Evolutionary conservation across 2,797 vertebrate genomes (phyloP).

Genomic region (Liasis olivaceus): DNA sequence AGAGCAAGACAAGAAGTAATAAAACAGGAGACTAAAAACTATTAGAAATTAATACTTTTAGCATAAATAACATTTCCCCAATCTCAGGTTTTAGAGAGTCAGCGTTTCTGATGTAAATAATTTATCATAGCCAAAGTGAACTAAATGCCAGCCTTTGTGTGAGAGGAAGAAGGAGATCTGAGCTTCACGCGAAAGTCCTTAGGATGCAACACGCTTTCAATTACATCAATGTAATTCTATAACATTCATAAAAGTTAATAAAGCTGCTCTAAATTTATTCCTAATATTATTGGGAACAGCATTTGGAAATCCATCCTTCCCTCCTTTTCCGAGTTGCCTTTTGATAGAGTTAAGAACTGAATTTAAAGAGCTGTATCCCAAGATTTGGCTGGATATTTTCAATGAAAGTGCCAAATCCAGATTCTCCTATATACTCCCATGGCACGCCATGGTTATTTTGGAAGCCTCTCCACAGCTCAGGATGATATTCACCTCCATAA

Average conservation of each 20-base stretch:
- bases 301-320: background rate
- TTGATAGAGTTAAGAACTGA: background rate
- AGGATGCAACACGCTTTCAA: background rate
- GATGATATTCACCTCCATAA: background rate
- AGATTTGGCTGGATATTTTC: background rate
- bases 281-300: background rate
- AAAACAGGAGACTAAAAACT: slow-evolving; percentile 37
- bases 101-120: slow-evolving; percentile 50
- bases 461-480: background rate
- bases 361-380: background rate
- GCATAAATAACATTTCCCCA: slow-evolving; percentile 44
- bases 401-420: background rate
- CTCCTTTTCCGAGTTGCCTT: background rate
- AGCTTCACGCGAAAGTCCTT: background rate
- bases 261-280: slow-evolving; percentile 21
- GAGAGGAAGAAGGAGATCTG: background rate
- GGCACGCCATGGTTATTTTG: background rate
- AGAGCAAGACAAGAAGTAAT: slow-evolving; percentile 20
- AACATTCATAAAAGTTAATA: slow-evolving; percentile 9
- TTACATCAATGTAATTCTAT: slow-evolving; percentile 22
- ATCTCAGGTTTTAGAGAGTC: slow-evolving; percentile 48
- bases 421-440: background rate
- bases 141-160: slow-evolving; percentile 10
- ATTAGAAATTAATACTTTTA: slow-evolving; percentile 49
- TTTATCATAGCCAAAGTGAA: slow-evolving; percentile 37